Percentiles rank a stretch among this genome's conserved stretches.
Evolutionary conservation across 1,140 invertebrate genomes (phyloP).

Genomic region (Zaprionus africanus): DNA sequence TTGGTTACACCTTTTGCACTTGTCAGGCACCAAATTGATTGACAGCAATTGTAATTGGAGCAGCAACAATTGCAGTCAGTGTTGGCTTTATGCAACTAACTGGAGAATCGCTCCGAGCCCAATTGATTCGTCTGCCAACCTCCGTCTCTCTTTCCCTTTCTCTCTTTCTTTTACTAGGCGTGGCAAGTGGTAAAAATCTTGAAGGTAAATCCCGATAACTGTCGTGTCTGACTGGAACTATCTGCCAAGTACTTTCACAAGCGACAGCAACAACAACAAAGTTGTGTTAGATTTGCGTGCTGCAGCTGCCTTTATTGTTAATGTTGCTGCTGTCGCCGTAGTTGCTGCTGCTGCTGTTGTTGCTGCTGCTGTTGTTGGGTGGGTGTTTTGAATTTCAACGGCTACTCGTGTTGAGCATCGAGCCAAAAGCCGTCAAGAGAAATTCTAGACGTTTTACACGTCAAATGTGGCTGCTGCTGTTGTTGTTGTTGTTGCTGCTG

Average conservation of each 20-base stretch:
- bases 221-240: background rate
- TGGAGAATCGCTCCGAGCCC: background rate
- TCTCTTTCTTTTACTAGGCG: background rate
- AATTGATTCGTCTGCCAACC: too few species aligned
- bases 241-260: constrained; percentile 39
- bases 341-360: constrained; percentile 38
- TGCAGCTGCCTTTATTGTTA: constrained; percentile 32
- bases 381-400: constrained; percentile 75
- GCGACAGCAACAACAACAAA: constrained; percentile 16
- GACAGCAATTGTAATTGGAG: constrained; percentile 62
- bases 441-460: constrained; percentile 78
- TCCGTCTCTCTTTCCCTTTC: background rate
- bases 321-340: constrained; percentile 31
- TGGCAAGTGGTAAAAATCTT: constrained; percentile 12
- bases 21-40: constrained; percentile 62
- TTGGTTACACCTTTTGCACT: constrained; percentile 41
- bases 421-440: constrained; percentile 59
- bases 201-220: constrained; percentile 31
- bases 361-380: constrained; percentile 29
- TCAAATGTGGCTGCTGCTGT: constrained; percentile 57
- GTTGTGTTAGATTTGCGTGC: constrained; percentile 27
- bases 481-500: constrained; percentile 32
- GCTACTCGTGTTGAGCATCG: constrained; percentile 77
- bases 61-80: background rate
- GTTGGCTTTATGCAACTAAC: background rate